phyloP scores from a whole-genome alignment of 2,797 vertebrate genomes.

The Gymnothorax javanicus region DNA sequence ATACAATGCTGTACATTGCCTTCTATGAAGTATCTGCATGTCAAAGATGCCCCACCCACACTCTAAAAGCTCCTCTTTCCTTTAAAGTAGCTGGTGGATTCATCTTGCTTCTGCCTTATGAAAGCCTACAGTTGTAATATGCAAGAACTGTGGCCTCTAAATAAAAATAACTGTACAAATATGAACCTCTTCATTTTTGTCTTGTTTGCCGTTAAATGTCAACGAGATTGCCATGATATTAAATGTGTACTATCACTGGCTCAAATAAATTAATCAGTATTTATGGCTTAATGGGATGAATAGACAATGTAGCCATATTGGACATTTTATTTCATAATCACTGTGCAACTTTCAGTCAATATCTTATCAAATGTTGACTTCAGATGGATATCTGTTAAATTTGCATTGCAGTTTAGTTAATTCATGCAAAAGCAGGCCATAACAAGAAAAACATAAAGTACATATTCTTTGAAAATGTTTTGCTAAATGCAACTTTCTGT shows the following conservation, averaged over 20 bases:
- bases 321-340: background rate
- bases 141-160: constrained; percentile 81
- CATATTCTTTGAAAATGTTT: background rate
- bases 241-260: background rate
- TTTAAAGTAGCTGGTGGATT: constrained; percentile 79
- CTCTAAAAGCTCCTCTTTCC: constrained; percentile 76
- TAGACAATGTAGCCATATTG: background rate
- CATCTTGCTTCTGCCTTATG: constrained; percentile 88
- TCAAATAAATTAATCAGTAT: background rate
- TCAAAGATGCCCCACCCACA: constrained; percentile 61
- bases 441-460: background rate
- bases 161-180: constrained; percentile 84
- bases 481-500: background rate
- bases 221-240: background rate
- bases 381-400: background rate
- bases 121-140: constrained; percentile 82
- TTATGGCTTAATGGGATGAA: background rate
- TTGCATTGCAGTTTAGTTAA: background rate
- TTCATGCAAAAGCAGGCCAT: background rate
- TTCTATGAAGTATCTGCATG: constrained; percentile 84
- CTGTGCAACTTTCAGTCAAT: background rate
- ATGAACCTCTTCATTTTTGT: constrained; percentile 42
- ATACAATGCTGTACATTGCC: constrained; percentile 80
- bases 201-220: background rate
- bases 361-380: background rate